phyloP scores from a whole-genome alignment of 2,888 invertebrate species.

The Boloria euphrosyne region DNA sequence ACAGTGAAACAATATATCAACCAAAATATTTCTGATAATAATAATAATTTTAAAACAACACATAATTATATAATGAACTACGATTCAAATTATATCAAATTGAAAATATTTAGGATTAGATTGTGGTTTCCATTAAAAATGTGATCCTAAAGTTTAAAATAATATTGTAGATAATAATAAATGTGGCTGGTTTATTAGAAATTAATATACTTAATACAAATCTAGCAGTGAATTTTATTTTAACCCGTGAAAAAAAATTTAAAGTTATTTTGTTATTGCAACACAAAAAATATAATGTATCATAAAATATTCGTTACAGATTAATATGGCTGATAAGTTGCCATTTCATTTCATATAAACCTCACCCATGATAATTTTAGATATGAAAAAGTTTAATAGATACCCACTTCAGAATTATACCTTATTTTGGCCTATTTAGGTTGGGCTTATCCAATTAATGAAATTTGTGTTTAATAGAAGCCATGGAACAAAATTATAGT shows the following conservation, averaged over 20 bases:
- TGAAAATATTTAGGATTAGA: not conserved
- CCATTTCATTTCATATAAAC: not conserved
- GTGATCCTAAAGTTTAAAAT: slow-evolving; percentile 19
- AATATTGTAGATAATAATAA: slow-evolving; percentile 11
- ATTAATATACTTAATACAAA: slow-evolving; percentile 3
- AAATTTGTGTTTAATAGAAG: slow-evolving; percentile 6
- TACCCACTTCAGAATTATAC: too few species aligned
- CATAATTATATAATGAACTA: not conserved
- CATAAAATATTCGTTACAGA: not conserved
- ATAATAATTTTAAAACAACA: not conserved
- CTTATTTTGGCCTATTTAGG: not conserved
- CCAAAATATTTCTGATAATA: slow-evolving; percentile 3
- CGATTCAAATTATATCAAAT: slow-evolving; percentile 1
- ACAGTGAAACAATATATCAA: slow-evolving; percentile 22
- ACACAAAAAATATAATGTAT: too few species aligned
- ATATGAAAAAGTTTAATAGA: not conserved
- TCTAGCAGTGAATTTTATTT: slow-evolving; percentile 1
- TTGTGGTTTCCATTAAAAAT: slow-evolving; percentile 15
- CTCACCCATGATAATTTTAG: not conserved
- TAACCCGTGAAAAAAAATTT: not conserved
- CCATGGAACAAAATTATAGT: slow-evolving; percentile 4
- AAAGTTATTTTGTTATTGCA: too few species aligned
- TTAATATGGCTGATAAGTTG: not conserved
- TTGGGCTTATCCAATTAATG: slow-evolving; percentile 11
- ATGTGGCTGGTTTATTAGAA: slow-evolving; percentile 4